phyloP scores from a whole-genome alignment of 2,113 vertebrate genomes.

The Stegostoma tigrinum region DNA sequence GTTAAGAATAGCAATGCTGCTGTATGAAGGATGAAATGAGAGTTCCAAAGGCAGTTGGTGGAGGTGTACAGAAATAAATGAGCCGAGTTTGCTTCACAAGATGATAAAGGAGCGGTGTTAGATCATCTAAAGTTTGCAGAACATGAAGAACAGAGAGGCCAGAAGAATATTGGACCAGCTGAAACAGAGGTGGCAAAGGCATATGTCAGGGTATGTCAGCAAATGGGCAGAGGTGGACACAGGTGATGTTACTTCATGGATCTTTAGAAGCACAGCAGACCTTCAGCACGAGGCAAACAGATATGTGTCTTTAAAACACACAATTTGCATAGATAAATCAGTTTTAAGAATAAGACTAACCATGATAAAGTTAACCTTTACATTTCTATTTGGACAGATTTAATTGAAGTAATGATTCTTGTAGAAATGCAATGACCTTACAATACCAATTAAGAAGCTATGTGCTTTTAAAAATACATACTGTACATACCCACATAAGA shows the following conservation, averaged over 20 bases:
- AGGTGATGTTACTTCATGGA: background rate
- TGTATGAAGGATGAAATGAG: background rate
- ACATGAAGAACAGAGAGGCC: background rate
- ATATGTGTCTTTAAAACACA: too few species aligned
- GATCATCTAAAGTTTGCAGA: background rate
- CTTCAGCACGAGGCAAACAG: too few species aligned
- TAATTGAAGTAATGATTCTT: too few species aligned
- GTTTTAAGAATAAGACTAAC: too few species aligned
- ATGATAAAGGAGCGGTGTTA: background rate
- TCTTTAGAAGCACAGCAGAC: background rate
- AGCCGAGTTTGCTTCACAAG: background rate
- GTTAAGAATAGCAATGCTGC: too few species aligned
- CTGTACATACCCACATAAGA: too few species aligned
- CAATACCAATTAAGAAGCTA: too few species aligned
- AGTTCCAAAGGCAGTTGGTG: background rate
- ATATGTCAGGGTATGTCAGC: background rate
- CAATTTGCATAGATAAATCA: too few species aligned
- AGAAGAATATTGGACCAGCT: background rate
- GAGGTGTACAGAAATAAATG: background rate
- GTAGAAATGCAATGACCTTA: too few species aligned
- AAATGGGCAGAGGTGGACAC: background rate
- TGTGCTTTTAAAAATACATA: too few species aligned
- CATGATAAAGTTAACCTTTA: too few species aligned
- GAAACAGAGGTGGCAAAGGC: background rate
- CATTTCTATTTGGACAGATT: too few species aligned